Evolutionary conservation across 2,113 vertebrate species (phyloP).

Genomic region (Ciconia stormi): DNA sequence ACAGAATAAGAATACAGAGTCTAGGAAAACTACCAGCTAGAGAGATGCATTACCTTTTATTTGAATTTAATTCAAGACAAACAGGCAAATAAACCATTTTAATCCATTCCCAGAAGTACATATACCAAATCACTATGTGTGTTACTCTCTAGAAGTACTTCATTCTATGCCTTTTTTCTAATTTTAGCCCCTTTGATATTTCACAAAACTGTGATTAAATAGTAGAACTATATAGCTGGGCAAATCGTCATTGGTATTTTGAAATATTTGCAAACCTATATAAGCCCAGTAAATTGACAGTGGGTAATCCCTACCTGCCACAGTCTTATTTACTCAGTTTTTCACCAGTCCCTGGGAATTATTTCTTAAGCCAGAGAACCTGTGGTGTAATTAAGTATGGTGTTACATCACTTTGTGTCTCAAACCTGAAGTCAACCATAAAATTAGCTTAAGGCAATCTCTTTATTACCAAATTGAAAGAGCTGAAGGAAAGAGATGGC

Average conservation of each 20-base stretch:
- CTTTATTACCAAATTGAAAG: neutral
- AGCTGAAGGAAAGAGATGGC: neutral
- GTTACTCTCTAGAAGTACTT: neutral
- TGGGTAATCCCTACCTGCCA: neutral
- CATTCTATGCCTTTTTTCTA: fast-evolving
- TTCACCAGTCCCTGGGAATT: neutral
- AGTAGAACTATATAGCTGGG: neutral
- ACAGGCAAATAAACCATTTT: neutral
- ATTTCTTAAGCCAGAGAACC: neutral
- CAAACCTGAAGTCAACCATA: conserved; percentile 23
- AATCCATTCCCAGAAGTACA: neutral
- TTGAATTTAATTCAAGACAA: neutral
- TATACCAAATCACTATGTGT: neutral
- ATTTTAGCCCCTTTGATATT: neutral
- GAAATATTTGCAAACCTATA: neutral
- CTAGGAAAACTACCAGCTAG: neutral
- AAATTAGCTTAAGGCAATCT: conserved; percentile 9
- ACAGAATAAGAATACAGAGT: neutral
- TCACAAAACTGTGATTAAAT: neutral
- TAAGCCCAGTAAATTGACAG: neutral
- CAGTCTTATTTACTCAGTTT: conserved; percentile 22
- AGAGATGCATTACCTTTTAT: neutral
- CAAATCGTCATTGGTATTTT: neutral
- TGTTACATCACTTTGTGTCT: neutral
- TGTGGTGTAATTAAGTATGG: neutral